Conservation (phyloP, 1,140 invertebrate genomes). For the Cotesia vestalis region DNA sequence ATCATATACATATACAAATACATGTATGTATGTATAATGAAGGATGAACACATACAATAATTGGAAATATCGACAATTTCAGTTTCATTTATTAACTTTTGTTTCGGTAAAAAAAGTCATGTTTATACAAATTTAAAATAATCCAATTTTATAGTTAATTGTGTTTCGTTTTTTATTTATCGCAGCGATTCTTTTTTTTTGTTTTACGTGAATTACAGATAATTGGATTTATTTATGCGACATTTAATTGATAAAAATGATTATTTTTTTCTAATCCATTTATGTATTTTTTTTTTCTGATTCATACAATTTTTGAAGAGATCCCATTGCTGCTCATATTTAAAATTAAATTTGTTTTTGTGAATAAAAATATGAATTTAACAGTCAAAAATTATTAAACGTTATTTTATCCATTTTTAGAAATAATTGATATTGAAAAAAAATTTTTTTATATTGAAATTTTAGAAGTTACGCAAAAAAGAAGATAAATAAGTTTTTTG, state of each 20-base stretch:
- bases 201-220: constrained; percentile 19
- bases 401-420: no score
- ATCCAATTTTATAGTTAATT: constrained; percentile 19
- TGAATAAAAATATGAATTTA: no score
- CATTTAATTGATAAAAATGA: neutral
- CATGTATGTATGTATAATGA: neutral
- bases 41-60: constrained; percentile 36
- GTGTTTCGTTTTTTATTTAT: constrained; percentile 5
- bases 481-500: no score
- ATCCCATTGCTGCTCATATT: no score
- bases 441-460: no score
- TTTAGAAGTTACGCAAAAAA: no score
- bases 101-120: constrained; percentile 29
- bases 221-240: constrained; percentile 20
- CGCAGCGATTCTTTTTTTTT: constrained; percentile 6
- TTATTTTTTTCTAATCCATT: neutral
- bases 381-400: no score
- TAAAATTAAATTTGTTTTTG: no score
- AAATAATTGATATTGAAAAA: no score
- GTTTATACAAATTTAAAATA: constrained; percentile 18
- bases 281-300: no score
- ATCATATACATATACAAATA: neutral
- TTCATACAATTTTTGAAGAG: no score
- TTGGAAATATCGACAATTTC: constrained; percentile 14
- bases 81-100: no score